phyloP scores from a whole-genome alignment of 1,140 invertebrate genomes.

The Lordiphosa mommai region DNA sequence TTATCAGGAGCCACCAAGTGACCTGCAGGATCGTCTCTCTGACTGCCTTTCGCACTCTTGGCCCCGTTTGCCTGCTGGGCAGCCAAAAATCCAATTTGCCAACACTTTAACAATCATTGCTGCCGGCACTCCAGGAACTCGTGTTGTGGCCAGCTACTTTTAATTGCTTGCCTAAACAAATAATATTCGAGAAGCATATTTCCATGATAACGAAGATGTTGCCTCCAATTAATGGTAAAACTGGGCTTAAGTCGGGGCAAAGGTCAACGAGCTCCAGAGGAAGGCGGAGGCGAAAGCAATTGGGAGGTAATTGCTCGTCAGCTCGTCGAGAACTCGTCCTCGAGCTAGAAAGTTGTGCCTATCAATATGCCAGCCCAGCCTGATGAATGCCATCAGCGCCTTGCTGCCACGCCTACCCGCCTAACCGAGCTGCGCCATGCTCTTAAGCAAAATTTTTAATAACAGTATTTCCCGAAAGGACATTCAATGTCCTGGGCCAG shows the following conservation, averaged over 20 bases:
- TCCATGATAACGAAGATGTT: constrained; percentile 15
- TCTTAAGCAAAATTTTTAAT: constrained; percentile 38
- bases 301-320: constrained; percentile 52
- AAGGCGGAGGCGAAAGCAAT: constrained; percentile 20
- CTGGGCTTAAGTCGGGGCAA: constrained; percentile 38
- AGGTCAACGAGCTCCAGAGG: constrained; percentile 20
- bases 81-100: constrained; percentile 65
- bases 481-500: constrained; percentile 41
- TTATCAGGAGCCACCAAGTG: constrained; percentile 50
- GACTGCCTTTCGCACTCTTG: background rate
- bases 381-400: constrained; percentile 33
- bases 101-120: constrained; percentile 77
- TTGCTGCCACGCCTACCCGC: background rate
- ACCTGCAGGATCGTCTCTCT: constrained; percentile 20
- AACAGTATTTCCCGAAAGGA: constrained; percentile 41
- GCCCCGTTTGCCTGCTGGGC: constrained; percentile 26
- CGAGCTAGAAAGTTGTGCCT: constrained; percentile 41
- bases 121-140: constrained; percentile 38
- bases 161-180: constrained; percentile 74
- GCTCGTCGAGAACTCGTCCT: constrained; percentile 23
- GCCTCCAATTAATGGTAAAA: constrained; percentile 55
- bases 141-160: constrained; percentile 53
- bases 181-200: constrained; percentile 64
- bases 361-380: constrained; percentile 45
- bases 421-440: background rate